Evolutionary conservation across 2,113 vertebrate genomes (phyloP), one percentile per base, ranked within the genome.

Genomic region (Salvelinus namaycush): DNA sequence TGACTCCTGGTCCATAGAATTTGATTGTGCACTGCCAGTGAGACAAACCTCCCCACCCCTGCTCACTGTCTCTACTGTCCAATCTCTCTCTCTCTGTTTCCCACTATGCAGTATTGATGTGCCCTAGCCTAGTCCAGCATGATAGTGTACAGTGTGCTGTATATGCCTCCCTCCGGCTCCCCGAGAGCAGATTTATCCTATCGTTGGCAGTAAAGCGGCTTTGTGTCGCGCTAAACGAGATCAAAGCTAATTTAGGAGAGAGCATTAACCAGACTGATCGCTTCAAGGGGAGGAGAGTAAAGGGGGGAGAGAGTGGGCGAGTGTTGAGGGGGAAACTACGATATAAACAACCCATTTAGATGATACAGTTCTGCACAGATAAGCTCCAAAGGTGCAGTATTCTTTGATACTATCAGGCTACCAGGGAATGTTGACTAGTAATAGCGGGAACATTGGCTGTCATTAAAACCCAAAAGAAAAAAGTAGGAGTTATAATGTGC

Each of bases 181-280:
- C 29, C 1, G 24, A 79, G 84, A 91, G 87, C 87, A 83, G 87
- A 90, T 92, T 91, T 91, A 81, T 87, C 85, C 86, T 91, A 92
- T 93, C 91, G 73, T 82, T 92, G 87, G 90, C 87, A 88, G 89
- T 86, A 93, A 93, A 92, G 92, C 91, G 88, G 92, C 90, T 92
- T 93, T 92, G 89, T 91, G 86, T 92, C 59, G 78, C 48, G 8
- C 89, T 92, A 92, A 92, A 92, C 86, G 78, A 92, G 90, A 93
- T 91, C 91, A 92, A 88, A 91, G 90, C 90, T 91, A 89, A 88
- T 92, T 92, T 88, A 90, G 88, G 75, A 80, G 83, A 84, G 84
- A 86, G 90, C 90, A 90, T 93, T 91, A 91, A 89, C 65, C 85
- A 85, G 85, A 79, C 86, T 80, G 87, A 90, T 86, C 81, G 87